Evolutionary conservation across 2,113 vertebrate species (phyloP), one percentile per base, ranked within the genome.

Genomic region (Hymenochirus boettgeri): DNA sequence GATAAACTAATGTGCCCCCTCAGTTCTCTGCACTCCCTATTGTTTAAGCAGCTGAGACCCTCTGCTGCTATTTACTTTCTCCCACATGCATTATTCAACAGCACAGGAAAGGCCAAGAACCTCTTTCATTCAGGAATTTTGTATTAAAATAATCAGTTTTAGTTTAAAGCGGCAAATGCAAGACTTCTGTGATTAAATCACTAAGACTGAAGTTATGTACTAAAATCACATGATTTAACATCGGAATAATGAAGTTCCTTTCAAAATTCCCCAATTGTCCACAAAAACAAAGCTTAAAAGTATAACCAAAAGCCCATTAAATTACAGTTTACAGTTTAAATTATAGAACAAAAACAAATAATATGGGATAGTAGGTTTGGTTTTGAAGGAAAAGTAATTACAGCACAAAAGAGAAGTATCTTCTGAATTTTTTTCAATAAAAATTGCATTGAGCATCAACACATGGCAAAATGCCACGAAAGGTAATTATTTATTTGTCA

Each of bases 71-170:
- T 97, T 96, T 95, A 94, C 95, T 94, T 95, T 97, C 96, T 98
- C 96, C 92, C 95, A 95, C 94, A 97, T 99, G 84, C 94, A 99
- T 99, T 97, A 99, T 99, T 99, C 96, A 99, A 93, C 91, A 93
- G 91, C 89, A 87, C 89, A 94, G 93, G 91, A 95, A 93, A 92
- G 88, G 86, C 89, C 88, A 92, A 88, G 92, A 92, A 92, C 91
- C 91, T 90, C 92, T 89, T 89, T 90, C 85, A 89, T 97, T 96
- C 91, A 93, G 93, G 93, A 97, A 98, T 97, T 95, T 90, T 89
- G 91, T 96, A 97, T 97, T 96, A 95, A 99, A 99, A 99, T 97
- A 99, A 99, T 96, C 94, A 95, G 96, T 95, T 93, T 93, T 78
- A 79, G 88, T 56, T 86, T 87, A 88, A 88, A 92, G 89, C 82